These are phyloP conservation scores for Itoplectis maculator DNA, from an alignment of 2,888 invertebrate genomes.

Conservation along the genomic window DNA sequence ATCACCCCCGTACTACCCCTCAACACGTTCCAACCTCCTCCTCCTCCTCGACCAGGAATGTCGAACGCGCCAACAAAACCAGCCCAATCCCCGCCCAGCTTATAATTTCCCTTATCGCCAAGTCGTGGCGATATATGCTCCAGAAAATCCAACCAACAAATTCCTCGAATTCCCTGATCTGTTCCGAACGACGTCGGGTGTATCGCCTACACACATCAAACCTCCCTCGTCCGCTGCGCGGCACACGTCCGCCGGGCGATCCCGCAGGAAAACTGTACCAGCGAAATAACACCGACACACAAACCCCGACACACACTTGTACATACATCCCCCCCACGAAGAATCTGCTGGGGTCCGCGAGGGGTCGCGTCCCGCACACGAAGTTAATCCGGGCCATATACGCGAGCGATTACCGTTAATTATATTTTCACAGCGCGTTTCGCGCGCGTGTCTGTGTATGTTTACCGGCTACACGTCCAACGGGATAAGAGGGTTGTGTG, in stretches of 20 bases:
- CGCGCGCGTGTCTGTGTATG: slow-evolving; percentile 59
- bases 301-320: too few relatives aligned
- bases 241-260: slow-evolving; percentile 38
- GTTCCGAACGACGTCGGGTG: slow-evolving; percentile 26
- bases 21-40: too few relatives aligned
- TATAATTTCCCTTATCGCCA: neutral
- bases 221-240: slow-evolving; percentile 29
- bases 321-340: too few relatives aligned
- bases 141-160: slow-evolving; percentile 37
- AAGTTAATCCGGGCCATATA: slow-evolving; percentile 82
- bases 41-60: too few relatives aligned
- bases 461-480: slow-evolving; percentile 66
- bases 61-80: too few relatives aligned
- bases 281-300: slow-evolving; percentile 17
- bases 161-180: slow-evolving; percentile 30
- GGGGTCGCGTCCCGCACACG: slow-evolving; percentile 51
- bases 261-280: slow-evolving; percentile 42
- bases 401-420: slow-evolving; percentile 84
- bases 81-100: too few relatives aligned
- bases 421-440: slow-evolving; percentile 82
- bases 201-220: slow-evolving; percentile 51
- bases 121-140: too few relatives aligned
- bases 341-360: slow-evolving; percentile 76
- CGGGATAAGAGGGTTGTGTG: slow-evolving; percentile 41
- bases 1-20: too few relatives aligned